Percentiles rank a stretch among this genome's conserved stretches.
Evolutionary conservation across 2,113 vertebrate genomes (phyloP).

Genomic region (Pluvialis apricaria): DNA sequence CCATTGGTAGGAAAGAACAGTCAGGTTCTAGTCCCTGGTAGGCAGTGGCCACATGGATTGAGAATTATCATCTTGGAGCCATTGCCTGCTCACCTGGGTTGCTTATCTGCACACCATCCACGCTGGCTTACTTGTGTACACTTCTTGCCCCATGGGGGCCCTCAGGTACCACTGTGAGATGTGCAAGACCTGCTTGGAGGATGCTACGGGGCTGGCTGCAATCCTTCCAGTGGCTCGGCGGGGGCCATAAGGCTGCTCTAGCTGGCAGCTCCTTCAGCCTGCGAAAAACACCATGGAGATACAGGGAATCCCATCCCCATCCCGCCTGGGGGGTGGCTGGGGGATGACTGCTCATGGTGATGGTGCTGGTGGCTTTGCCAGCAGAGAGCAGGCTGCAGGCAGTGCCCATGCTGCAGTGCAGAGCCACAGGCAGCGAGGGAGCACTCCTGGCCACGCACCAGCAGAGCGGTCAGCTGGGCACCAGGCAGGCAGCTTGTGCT

Average conservation of each 20-base stretch:
- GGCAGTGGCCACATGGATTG: not conserved
- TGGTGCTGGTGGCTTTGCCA: not conserved
- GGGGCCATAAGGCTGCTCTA: not conserved
- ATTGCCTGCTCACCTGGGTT: not conserved
- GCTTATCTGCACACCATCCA: not conserved
- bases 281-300: not conserved
- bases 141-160: not conserved
- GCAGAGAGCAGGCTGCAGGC: not conserved
- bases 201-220: not conserved
- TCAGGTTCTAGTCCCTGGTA: not conserved
- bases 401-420: fast-evolving
- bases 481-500: not conserved
- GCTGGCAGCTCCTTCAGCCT: not conserved
- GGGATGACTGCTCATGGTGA: fast-evolving
- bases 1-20: not conserved
- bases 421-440: not conserved
- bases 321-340: too few relatives aligned
- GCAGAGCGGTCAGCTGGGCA: not conserved
- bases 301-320: not conserved
- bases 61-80: not conserved
- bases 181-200: not conserved
- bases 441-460: not conserved
- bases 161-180: not conserved
- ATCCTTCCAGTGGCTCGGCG: not conserved
- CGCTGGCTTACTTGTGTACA: not conserved